Percentiles rank a stretch among this genome's conserved stretches.
phyloP scores from a whole-genome alignment of 2,113 vertebrate species.

The Hippolais icterina region DNA sequence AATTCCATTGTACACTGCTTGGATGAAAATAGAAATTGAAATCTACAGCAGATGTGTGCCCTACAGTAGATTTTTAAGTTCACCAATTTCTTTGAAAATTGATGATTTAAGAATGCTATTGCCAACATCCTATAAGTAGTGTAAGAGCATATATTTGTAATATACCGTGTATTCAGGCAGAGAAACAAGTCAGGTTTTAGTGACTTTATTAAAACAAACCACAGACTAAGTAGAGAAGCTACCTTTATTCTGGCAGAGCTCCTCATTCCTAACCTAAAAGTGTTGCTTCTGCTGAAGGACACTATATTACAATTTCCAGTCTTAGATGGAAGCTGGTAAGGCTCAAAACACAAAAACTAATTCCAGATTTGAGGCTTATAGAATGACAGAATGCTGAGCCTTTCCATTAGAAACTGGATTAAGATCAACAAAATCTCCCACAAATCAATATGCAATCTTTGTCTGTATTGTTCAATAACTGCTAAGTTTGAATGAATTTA shows the following conservation, averaged over 20 bases:
- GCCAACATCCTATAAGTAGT: background rate
- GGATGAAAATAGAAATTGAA: background rate
- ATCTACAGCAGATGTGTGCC: accelerated
- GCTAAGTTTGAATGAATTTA: background rate
- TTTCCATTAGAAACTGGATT: background rate
- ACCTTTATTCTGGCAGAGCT: background rate
- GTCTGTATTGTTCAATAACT: background rate
- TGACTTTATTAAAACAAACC: background rate
- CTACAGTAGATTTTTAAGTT: background rate
- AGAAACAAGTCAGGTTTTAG: background rate
- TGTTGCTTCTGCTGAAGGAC: background rate
- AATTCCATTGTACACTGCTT: accelerated
- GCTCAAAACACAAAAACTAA: background rate
- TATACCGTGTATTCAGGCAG: background rate
- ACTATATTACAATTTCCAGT: background rate
- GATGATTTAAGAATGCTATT: background rate
- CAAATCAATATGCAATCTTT: background rate
- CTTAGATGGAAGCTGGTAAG: background rate
- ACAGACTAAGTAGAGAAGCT: background rate
- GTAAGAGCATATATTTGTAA: background rate
- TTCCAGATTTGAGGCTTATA: background rate
- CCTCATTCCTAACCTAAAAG: background rate
- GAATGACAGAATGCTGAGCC: background rate
- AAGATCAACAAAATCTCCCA: background rate
- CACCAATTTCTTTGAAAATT: background rate